phyloP scores from a whole-genome alignment of 2,113 vertebrate species.

The Hippocampus comes region DNA sequence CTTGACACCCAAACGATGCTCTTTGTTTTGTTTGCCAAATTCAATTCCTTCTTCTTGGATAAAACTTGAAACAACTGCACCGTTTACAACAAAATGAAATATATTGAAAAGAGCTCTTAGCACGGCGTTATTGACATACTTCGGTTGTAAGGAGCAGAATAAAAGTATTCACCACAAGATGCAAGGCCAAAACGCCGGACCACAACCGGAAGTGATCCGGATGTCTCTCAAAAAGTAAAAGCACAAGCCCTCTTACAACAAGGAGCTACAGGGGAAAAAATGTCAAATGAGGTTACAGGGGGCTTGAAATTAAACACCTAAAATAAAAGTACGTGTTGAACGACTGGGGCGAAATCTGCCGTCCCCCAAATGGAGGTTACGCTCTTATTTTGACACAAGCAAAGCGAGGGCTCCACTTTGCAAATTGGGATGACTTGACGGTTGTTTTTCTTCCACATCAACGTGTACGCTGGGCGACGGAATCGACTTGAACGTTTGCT shows the following conservation, averaged over 20 bases:
- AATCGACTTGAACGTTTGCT: slow-evolving; percentile 4
- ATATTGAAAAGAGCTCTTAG: too few species aligned
- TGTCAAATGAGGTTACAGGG: neutral
- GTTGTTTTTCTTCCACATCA: slow-evolving; percentile 16
- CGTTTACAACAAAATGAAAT: neutral
- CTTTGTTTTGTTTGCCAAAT: neutral
- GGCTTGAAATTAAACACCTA: neutral
- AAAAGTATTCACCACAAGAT: neutral
- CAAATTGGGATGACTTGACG: rapidly evolving
- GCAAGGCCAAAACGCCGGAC: neutral
- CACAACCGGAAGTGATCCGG: neutral
- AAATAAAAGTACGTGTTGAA: rapidly evolving
- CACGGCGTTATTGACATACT: neutral
- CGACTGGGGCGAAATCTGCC: neutral
- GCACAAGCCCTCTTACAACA: rapidly evolving
- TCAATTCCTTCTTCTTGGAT: neutral
- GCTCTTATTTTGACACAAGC: neutral
- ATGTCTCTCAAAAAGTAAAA: neutral
- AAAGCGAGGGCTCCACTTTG: neutral
- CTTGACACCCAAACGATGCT: neutral
- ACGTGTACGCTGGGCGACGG: slow-evolving; percentile 15
- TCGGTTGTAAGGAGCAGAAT: neutral
- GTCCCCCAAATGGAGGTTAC: too few species aligned
- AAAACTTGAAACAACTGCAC: neutral
- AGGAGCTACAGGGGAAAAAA: neutral